Evolutionary conservation across 2,888 invertebrate species (phyloP).

Genomic region (Bedellia somnulentella): DNA sequence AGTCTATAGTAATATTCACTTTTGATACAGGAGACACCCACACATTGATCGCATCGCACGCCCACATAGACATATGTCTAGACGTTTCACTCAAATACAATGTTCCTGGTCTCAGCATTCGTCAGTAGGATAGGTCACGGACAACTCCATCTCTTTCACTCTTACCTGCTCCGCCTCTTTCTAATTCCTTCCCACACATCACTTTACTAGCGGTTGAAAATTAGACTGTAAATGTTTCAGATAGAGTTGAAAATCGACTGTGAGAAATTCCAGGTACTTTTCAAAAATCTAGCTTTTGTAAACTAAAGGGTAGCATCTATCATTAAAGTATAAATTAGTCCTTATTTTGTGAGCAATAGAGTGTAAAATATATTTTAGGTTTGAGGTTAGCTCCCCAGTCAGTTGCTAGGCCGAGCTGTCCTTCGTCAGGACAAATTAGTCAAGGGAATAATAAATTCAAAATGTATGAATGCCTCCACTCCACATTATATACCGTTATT

Average conservation of each 20-base stretch:
- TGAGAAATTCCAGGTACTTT: constrained; percentile 36
- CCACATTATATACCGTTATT: too few species aligned
- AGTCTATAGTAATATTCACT: too few species aligned
- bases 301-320: constrained; percentile 22
- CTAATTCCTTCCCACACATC: too few species aligned
- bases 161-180: too few species aligned
- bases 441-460: constrained; percentile 57
- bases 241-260: constrained; percentile 1
- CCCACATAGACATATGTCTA: constrained; percentile 25
- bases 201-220: too few species aligned
- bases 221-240: too few species aligned
- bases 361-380: constrained; percentile 9
- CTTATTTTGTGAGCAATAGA: background rate
- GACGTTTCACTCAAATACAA: constrained; percentile 51
- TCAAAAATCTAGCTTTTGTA: constrained; percentile 28
- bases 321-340: background rate
- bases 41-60: background rate
- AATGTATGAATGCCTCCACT: too few species aligned
- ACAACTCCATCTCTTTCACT: constrained; percentile 31
- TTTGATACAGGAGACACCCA: constrained; percentile 10
- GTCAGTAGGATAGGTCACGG: constrained; percentile 62
- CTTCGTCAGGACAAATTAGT: constrained; percentile 58
- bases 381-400: constrained; percentile 19
- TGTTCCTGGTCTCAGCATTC: constrained; percentile 58
- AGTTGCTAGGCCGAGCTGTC: constrained; percentile 25